Base-by-base conservation (phyloP, 1,140 invertebrate species). In the Bombus picipes region DNA sequence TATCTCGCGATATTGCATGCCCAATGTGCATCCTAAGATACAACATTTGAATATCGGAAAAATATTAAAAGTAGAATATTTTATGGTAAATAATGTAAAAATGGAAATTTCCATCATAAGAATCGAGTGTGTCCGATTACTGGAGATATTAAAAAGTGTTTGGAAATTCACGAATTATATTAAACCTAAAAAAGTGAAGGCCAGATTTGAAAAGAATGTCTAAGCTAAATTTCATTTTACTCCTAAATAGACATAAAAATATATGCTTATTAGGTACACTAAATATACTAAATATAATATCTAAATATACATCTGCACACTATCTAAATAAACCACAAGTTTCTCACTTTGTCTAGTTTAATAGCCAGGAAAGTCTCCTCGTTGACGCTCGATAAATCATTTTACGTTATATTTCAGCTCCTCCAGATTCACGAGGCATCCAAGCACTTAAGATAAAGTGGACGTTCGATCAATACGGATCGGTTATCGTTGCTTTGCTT, bases 351-450 rank as follows among this genome's bases (percentile, higher is more conserved):
- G 32, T 34, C 37, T 34, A n/a, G 28, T 25, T 25, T 22, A 3
- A 47, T 37, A 28, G 13, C 10, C 6, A 8, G 65, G 25, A 15
- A 57, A 75, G 22, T 28, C 47, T 8, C 9, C 4, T 28, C 32
- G 32, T 47, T 22, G 5, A 57, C 32, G 47, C 32, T 75, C 73
- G 73, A 75, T 75, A 57, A 75, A 75, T 75, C 73, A 57, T 75
- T 75, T 75, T 13, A 75, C 37, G 34, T 75, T 57, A 34, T 37
- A 37, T 28, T 34, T 59, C 3, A 76, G 9, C 34, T 76, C 13
- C 28, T 28, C 6, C 15, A 9, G 18, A n/a, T 37, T 32, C 43
- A 15, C 25, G 25, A 59, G 47, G 8, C 22, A 59, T 28, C 34
- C 32, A 13, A 37, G 15, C 74, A 41, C 75, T 28, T 41, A 41